These are phyloP conservation scores for Pararge aegeria DNA, from an alignment of 1,140 invertebrate species.

Conservation along the genomic window DNA sequence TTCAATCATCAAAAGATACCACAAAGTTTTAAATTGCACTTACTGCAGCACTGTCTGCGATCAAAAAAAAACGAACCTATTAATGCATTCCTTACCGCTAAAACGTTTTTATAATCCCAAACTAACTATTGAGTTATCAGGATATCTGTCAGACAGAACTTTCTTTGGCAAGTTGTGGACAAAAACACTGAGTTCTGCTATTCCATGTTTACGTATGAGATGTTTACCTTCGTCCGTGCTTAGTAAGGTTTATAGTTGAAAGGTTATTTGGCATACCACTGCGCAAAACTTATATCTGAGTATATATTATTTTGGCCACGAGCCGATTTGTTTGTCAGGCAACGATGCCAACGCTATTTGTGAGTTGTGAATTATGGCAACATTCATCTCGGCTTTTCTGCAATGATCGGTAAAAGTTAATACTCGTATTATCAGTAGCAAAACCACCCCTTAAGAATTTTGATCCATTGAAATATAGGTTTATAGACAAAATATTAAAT, in stretches of 20 bases:
- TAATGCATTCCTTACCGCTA: no score
- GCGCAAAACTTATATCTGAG: not conserved
- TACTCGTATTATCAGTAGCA: not conserved
- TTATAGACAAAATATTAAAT: no score
- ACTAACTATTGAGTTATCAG: no score
- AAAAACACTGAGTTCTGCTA: no score
- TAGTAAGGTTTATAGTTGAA: conserved; percentile 6
- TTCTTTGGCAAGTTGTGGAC: no score
- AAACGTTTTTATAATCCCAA: no score
- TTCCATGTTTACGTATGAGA: not conserved
- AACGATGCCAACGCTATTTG: conserved; percentile 1
- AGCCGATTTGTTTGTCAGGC: not conserved
- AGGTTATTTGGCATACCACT: not conserved
- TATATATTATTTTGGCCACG: conserved; percentile 1
- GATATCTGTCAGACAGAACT: no score
- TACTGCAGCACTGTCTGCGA: no score
- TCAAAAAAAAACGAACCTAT: no score
- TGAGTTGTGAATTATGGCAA: conserved; percentile 1
- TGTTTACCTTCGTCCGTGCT: not conserved
- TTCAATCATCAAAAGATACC: no score
- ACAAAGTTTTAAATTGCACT: no score
- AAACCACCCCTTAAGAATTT: not conserved
- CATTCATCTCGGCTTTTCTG: not conserved
- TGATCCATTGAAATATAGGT: not conserved
- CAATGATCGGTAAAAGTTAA: not conserved